Base-by-base conservation (phyloP, 2,113 vertebrate species). In the Antigone vipio region DNA sequence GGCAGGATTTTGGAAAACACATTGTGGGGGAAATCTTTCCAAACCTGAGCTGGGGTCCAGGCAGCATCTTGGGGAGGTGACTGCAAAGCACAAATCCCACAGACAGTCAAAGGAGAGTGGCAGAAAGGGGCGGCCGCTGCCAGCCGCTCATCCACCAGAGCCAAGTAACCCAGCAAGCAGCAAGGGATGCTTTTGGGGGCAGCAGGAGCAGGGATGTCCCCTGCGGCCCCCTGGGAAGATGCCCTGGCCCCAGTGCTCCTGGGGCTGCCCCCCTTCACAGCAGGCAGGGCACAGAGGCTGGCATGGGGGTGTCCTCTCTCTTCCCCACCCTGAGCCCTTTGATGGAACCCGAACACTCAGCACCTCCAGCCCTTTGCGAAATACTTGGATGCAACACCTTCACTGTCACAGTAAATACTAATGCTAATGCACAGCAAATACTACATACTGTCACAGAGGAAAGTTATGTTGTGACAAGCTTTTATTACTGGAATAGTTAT, bases 101-200 rank as follows among this genome's bases (percentile, higher is more conserved):
- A 53, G 22, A 10, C 2, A 2, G 9, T 34, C 20, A 47, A 63
- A 38, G 40, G 45, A 58, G 2, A 1, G 3, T 62, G 38, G 58
- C 18, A 66, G 35, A 50, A 13, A 60, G 17, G 15, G 11, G 5
- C 35, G 27, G 23, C 40, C 59, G 45, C 53, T 88, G 32, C 35
- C 34, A 30, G 14, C 0, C 1, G 8, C 74, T 82, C 26, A 44
- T 44, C 66, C 23, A 22, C 18, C 0, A 2, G 30, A 75, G 27
- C 27, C 42, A 40, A 17, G 34, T 44, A 42, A 35, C 24, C 30
- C 45, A 52, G 9, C 0, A 4, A 91, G 27, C 16, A 80, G 17
- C 66, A 68, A 34, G 18, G 13, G 22, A 7, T 11, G 2, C n/a
- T 1, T 4, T 62, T 35, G 1, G 2, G 49, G 34, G 0, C 0